Percentiles rank a stretch among this genome's conserved stretches.
Conservation (phyloP, 2,888 invertebrate species). For the Nephrotoma appendiculata region DNA sequence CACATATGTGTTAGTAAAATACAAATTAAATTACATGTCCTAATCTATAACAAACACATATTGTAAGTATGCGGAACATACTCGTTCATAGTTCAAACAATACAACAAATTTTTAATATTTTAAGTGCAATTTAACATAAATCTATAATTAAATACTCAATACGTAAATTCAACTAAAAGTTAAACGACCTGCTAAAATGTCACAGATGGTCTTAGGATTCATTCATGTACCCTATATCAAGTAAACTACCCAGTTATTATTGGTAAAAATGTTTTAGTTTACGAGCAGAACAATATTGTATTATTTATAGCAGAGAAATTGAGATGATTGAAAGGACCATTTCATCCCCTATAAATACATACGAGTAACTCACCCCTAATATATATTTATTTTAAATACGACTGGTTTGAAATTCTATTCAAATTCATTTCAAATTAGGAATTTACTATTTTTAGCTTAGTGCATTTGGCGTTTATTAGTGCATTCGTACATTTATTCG, state of each 20-base stretch:
- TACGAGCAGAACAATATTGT: not conserved
- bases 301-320: not conserved
- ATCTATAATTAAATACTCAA: not conserved
- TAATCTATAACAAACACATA: not conserved
- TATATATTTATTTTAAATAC: not conserved
- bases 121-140: constrained; percentile 2
- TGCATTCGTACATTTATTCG: not conserved
- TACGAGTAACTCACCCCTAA: not conserved
- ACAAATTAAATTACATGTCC: not conserved
- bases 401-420: not conserved
- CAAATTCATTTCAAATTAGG: not conserved
- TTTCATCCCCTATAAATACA: not conserved
- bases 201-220: constrained; percentile 1
- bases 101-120: not conserved
- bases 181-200: constrained; percentile 6
- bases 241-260: not conserved
- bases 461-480: not conserved
- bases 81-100: not conserved
- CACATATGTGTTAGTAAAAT: not conserved
- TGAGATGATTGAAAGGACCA: not conserved
- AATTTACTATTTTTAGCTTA: too few species aligned
- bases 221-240: not conserved
- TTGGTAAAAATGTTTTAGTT: not conserved
- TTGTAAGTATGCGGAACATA: not conserved
- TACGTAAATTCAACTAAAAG: not conserved